Base-by-base conservation (phyloP, 2,113 vertebrate species). In the Enhydra lutris region DNA sequence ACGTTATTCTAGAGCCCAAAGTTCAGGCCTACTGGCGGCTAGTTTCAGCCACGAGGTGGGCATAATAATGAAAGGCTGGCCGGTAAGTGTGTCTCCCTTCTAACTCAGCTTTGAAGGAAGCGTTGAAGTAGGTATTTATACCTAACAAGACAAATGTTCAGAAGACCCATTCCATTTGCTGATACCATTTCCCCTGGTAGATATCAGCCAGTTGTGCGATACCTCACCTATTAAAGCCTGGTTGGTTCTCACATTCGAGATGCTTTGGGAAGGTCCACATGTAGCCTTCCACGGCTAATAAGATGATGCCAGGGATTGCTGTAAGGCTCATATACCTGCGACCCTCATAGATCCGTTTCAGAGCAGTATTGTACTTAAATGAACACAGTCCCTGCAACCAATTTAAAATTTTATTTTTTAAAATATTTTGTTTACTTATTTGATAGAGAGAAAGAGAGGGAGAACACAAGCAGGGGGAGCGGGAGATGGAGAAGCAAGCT, bases 271-370 rank as follows among this genome's bases (percentile, higher is more conserved):
- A 57, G 42, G 71, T 39, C 34, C 42, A n/a, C 8, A 1, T 3
- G 42, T 12, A 80, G 42, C 31, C 39, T 42, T 55, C 85, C 45
- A 57, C 39, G 24, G 4, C 92, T 96, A 92, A 95, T 93, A 79
- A 57, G 20, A 57, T 65, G 94, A 85, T 95, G 71, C 50, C 69
- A 52, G 0, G 45, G 55, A 42, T 81, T 45, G 8, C 34, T 92
- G 31, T 76, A 73, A 92, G 92, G 0, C 45, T 96, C 79, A 52
- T 95, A 94, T 79, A 95, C 7, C 63, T 81, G 26, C 89, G 78
- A 61, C 50, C n/a, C 63, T 88, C 55, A 50, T 20, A 85, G 36
- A 95, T 81, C 76, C 89, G 34, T 76, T 92, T 94, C 90, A 92
- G 50, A 65, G 13, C 29, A 39, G 9, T 71, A 63, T 17, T 55